These are phyloP conservation scores for Zootermopsis nevadensis DNA, from an alignment of 2,888 invertebrate genomes.

Conservation along the genomic window DNA sequence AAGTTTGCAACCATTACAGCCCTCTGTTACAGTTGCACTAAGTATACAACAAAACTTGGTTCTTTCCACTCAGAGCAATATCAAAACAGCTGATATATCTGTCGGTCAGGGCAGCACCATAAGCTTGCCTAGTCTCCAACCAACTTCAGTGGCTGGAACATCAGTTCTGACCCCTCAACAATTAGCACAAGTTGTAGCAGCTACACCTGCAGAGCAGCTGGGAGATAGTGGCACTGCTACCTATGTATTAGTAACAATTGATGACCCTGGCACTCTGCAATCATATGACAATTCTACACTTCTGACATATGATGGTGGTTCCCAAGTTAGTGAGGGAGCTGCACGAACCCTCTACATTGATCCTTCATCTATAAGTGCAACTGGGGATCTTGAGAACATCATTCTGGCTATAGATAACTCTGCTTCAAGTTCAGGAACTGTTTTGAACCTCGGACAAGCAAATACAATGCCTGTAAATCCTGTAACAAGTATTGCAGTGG, in stretches of 20 bases:
- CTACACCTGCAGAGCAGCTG: conserved; percentile 49
- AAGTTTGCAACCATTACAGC: conserved; percentile 39
- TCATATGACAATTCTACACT: conserved; percentile 67
- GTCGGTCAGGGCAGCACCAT: background rate
- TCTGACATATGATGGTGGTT: conserved; percentile 64
- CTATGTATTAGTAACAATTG: conserved; percentile 78
- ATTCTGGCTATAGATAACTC: conserved; percentile 50
- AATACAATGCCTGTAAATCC: conserved; percentile 16
- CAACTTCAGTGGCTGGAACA: conserved; percentile 13
- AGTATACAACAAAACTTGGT: background rate
- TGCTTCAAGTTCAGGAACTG: conserved; percentile 11
- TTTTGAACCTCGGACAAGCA: conserved; percentile 38
- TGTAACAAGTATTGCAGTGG: conserved; percentile 22
- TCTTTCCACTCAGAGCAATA: background rate
- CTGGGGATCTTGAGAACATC: conserved; percentile 66
- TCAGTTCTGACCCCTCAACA: conserved; percentile 43
- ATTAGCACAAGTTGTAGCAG: conserved; percentile 54
- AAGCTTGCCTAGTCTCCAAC: background rate
- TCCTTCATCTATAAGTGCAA: conserved; percentile 64
- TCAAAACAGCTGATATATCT: background rate
- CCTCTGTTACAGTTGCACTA: conserved; percentile 26
- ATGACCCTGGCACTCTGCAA: conserved; percentile 76
- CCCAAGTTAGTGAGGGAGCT: conserved; percentile 55
- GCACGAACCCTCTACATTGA: conserved; percentile 59
- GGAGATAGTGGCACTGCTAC: conserved; percentile 70